These are phyloP conservation scores for Branchinecta lynchi DNA, from an alignment of 1,140 invertebrate genomes.

Conservation along the genomic window DNA sequence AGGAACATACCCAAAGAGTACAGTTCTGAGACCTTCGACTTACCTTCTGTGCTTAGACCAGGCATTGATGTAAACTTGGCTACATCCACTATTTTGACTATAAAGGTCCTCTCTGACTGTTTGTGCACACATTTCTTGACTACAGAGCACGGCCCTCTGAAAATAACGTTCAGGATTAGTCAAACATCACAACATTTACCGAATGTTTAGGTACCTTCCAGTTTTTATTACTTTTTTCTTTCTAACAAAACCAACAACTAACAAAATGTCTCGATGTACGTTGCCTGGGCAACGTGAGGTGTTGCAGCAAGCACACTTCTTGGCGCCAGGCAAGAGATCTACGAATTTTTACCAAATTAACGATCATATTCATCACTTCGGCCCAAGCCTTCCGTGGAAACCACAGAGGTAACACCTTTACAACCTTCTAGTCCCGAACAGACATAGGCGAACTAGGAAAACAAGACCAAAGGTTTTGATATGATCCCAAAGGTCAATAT, in stretches of 20 bases:
- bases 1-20: slow-evolving; percentile 14
- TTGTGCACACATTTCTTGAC: slow-evolving; percentile 88
- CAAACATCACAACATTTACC: slow-evolving; percentile 4
- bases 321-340: too few species aligned
- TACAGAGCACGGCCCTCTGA: slow-evolving; percentile 91
- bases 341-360: too few species aligned
- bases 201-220: too few species aligned
- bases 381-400: too few species aligned
- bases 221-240: neutral
- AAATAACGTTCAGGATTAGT: slow-evolving; percentile 30
- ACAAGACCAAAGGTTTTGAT: too few species aligned
- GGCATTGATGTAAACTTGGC: slow-evolving; percentile 91
- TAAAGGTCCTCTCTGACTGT: slow-evolving; percentile 86
- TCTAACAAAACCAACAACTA: neutral
- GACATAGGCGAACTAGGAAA: too few species aligned
- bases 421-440: too few species aligned
- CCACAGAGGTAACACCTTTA: too few species aligned
- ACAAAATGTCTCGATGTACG: neutral
- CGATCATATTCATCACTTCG: too few species aligned
- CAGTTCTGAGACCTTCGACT: slow-evolving; percentile 27
- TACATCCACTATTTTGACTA: slow-evolving; percentile 97
- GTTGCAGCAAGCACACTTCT: too few species aligned
- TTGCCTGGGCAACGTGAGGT: neutral
- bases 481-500: too few species aligned
- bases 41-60: slow-evolving; percentile 85